Base-by-base conservation (phyloP, 1,140 invertebrate genomes). In the Sycophila sp. region DNA sequence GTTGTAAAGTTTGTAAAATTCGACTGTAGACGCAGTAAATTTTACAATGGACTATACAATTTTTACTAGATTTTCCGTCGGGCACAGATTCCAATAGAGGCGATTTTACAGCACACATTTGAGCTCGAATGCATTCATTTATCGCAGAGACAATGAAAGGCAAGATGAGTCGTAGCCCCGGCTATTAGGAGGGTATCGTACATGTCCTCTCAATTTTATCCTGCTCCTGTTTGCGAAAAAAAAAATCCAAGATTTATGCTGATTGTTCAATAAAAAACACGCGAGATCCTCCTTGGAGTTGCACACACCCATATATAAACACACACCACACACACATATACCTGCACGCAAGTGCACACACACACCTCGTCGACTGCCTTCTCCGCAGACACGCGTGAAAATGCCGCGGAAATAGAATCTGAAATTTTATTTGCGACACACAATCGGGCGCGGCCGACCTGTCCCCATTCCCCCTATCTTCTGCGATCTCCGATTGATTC, bases 401-500 rank as follows among this genome's bases (percentile, higher is more conserved):
- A n/a, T n/a, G 53, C 17, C 42, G 55, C 30, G 56, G 55, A 64
- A 63, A 71, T 63, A 51, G 69, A 74, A 72, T 74, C 55, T 67
- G 53, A 72, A 74, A 73, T 73, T 69, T 69, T 69, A 73, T 73
- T 69, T 69, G 64, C 15, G 47, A 63, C 49, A 45, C 36, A 63
- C 26, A 63, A 63, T 40, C 53, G 58, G 59, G 53, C 58, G 51
- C 17, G 30, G n/a, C 17, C 38, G 28, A 17, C 34, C 38, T 19
- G 13, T 47, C 42, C 8, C 22, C 49, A 34, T 32, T 19, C 28
- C 28, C 59, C 32, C 30, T 15, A 34, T 38, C 56, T 64, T 30
- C 49, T n/a, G 56, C 19, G n/a, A 17, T 22, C 34, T 38, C n/a
- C 56, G 51, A 73, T 75, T 73, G 73, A 77, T 73, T 77, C 70